Evolutionary conservation across 2,888 invertebrate genomes (phyloP).

Genomic region (Byasa hedistus): DNA sequence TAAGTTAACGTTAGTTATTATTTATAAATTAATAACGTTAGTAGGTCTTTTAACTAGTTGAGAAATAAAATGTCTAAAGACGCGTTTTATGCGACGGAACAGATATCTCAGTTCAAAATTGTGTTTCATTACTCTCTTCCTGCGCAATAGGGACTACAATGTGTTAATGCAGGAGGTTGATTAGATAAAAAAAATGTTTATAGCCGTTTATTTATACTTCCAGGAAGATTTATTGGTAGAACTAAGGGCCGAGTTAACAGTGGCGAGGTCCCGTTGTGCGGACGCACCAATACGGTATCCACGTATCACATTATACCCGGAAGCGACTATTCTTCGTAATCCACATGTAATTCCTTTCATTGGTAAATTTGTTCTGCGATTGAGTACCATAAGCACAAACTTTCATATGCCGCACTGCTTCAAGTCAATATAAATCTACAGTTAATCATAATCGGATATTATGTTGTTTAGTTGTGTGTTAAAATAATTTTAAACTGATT

Average conservation of each 20-base stretch:
- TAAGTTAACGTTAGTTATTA: too few relatives aligned
- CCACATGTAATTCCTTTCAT: conserved; percentile 35
- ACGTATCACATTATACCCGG: conserved; percentile 33
- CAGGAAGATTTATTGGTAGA: conserved; percentile 48
- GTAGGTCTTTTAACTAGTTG: not conserved
- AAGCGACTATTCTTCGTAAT: conserved; percentile 32
- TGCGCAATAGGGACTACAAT: not conserved
- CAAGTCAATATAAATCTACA: too few relatives aligned
- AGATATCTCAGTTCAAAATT: not conserved
- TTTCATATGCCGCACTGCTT: too few relatives aligned
- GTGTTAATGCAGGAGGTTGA: conserved; percentile 1
- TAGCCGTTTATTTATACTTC: conserved; percentile 37
- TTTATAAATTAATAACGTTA: not conserved
- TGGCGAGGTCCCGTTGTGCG: conserved; percentile 57
- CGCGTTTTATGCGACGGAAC: not conserved
- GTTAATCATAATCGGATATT: too few relatives aligned
- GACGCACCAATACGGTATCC: conserved; percentile 33
- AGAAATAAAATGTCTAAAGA: not conserved
- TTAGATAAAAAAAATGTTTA: conserved; percentile 9
- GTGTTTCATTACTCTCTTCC: not conserved
- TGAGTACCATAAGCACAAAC: too few relatives aligned
- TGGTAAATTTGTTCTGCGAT: too few relatives aligned
- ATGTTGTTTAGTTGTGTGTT: too few relatives aligned
- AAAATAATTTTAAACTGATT: too few relatives aligned
- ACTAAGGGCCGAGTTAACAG: conserved; percentile 50